phyloP scores from a whole-genome alignment of 2,888 invertebrate genomes.

The Allygus modestus region DNA sequence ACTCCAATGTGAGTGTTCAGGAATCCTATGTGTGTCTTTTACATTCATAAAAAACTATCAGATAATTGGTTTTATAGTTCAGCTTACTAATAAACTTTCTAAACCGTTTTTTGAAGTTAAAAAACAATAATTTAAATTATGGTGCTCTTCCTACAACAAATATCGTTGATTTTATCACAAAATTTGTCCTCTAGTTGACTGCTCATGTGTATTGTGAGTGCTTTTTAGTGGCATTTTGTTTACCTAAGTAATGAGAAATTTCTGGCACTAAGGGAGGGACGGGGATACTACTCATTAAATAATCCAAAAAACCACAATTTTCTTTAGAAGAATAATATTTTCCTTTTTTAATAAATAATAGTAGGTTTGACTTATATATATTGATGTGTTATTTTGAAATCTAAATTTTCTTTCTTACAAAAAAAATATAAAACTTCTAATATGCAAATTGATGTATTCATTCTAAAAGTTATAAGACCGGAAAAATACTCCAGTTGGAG shows the following conservation, averaged over 20 bases:
- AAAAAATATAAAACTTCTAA: no score
- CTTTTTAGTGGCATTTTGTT: background rate
- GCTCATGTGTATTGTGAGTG: background rate
- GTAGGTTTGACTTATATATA: no score
- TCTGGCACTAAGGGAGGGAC: background rate
- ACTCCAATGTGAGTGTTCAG: background rate
- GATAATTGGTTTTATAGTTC: background rate
- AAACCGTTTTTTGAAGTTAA: background rate
- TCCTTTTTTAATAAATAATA: no score
- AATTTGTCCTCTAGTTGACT: background rate
- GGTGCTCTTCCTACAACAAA: background rate
- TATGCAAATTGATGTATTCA: no score
- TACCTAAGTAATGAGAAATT: background rate
- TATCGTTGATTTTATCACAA: slow-evolving; percentile 26
- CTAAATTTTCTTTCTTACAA: no score
- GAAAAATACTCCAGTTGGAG: no score
- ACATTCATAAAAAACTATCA: slow-evolving; percentile 6
- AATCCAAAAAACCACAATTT: no score
- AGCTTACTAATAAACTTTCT: background rate
- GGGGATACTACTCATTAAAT: no score
- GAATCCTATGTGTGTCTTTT: background rate
- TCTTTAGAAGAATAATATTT: no score
- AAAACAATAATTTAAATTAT: background rate
- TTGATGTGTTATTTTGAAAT: no score
- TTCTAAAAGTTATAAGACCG: no score